phyloP scores from a whole-genome alignment of 2,888 invertebrate genomes.

The Heterodera filipjevi region DNA sequence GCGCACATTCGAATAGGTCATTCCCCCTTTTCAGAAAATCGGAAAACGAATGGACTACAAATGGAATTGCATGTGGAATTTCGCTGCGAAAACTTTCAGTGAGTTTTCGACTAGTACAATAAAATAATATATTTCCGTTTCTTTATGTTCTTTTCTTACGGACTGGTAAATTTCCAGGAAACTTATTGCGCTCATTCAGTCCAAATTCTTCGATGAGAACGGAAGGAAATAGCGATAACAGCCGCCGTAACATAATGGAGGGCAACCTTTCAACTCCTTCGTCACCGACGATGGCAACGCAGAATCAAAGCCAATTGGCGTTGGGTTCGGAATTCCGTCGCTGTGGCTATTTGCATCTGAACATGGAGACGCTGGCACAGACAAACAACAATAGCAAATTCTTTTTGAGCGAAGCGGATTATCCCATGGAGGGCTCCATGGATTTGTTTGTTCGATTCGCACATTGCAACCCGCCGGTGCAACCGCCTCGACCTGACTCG shows the following conservation, averaged over 20 bases:
- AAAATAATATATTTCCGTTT: too few relatives aligned
- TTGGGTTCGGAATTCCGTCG: conserved; percentile 20
- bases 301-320: neutral
- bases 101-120: too few relatives aligned
- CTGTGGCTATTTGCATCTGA: conserved; percentile 25
- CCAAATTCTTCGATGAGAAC: neutral
- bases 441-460: conserved; percentile 2
- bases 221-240: neutral
- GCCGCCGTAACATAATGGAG: neutral
- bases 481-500: neutral
- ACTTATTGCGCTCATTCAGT: neutral
- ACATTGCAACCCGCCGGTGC: neutral
- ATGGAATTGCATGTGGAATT: conserved; percentile 18
- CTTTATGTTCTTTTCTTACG: neutral
- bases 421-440: conserved; percentile 26
- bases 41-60: conserved; percentile 25
- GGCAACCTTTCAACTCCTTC: neutral
- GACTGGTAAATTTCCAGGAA: neutral
- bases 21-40: neutral
- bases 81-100: conserved; percentile 25
- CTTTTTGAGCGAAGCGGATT: conserved; percentile 23
- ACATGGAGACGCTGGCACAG: conserved; percentile 15
- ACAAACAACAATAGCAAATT: conserved; percentile 16
- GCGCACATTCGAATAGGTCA: neutral
- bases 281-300: conserved; percentile 1